Evolutionary conservation across 2,888 invertebrate species (phyloP), one percentile per base, ranked within the genome.

Genomic region (Apodemia duryi): DNA sequence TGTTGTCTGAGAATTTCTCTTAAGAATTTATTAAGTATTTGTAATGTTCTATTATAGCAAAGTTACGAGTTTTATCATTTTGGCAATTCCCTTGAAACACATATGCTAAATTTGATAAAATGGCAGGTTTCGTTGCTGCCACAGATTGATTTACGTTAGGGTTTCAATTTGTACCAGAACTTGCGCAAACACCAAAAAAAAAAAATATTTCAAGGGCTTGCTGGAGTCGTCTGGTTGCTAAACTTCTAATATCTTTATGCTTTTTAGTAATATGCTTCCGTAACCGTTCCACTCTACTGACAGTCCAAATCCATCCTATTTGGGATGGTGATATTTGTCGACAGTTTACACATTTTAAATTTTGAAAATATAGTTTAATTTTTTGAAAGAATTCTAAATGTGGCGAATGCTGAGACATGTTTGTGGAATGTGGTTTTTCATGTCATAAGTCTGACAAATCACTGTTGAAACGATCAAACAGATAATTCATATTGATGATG

Each of bases 111-210:
- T 66, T 69, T 6, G 43, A 66, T 2, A 70, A 43, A 2, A 72
- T 67, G 1, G 69, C 66, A 6, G 63, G 51, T 51, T 63, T 63
- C 35, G 46, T 46, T 13, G 63, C 72, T 7, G 69, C 70, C 11
- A 73, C 65, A 67, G 75, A 75, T 67, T 74, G 73, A 1, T 49
- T 67, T 21, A 54, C 61, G 11, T 71, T 75, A 9, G 73, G 74
- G 49, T 75, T 76, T 13, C 41, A 66, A 68, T 74, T 74, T n/a
- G 73, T 67, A 0, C 73, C 73, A 69, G 72, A 75, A 41, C 72
- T 73, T 9, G 46, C 67, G 0, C 73, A 35, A 43, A 65, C 66
- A 61, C 66, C 67, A 2, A 65, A 68, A 2, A 65, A 66, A 70
- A 68, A 35, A 71, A 68, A 66, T 75, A 73, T 69, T 73, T 74